A percentile compares a stretch with the other conserved stretches of the same genome.
These are phyloP conservation scores for Engystomops pustulosus DNA, from an alignment of 2,113 vertebrate species.

Conservation along the genomic window DNA sequence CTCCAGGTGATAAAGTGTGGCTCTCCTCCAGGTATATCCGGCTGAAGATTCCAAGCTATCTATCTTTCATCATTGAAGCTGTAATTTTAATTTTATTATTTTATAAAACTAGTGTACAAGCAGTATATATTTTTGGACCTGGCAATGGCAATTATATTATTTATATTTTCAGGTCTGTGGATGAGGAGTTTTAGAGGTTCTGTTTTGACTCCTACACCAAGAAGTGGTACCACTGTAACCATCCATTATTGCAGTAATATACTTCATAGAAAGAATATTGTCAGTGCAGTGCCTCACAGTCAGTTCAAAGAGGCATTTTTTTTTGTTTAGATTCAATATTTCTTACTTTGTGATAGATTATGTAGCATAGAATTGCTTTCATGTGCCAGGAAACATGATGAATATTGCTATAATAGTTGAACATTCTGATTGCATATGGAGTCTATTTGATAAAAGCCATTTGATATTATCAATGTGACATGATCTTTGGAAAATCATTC, in stretches of 20 bases:
- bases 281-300: neutral
- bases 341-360: neutral
- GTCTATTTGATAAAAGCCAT: slow-evolving; percentile 66
- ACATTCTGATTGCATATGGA: slow-evolving; percentile 66
- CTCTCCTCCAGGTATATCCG: no score
- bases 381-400: slow-evolving; percentile 66
- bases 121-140: no score
- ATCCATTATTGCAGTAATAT: neutral
- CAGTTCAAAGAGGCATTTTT: neutral
- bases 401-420: slow-evolving; percentile 64
- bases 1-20: no score
- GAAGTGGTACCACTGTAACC: neutral
- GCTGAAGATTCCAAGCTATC: no score
- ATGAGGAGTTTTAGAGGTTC: neutral
- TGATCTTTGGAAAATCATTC: slow-evolving; percentile 66
- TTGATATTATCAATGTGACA: slow-evolving; percentile 66
- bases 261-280: neutral
- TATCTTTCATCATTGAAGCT: no score
- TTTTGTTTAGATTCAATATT: slow-evolving; percentile 3
- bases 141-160: no score
- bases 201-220: neutral
- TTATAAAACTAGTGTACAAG: no score
- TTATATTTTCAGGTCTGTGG: no score
- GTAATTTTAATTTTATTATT: no score
- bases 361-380: slow-evolving; percentile 64